A percentile compares a stretch with the other conserved stretches of the same genome.
These are phyloP conservation scores for Hapalemur alaotrensis DNA, from an alignment of 2,797 vertebrate genomes.

Conservation along the genomic window DNA sequence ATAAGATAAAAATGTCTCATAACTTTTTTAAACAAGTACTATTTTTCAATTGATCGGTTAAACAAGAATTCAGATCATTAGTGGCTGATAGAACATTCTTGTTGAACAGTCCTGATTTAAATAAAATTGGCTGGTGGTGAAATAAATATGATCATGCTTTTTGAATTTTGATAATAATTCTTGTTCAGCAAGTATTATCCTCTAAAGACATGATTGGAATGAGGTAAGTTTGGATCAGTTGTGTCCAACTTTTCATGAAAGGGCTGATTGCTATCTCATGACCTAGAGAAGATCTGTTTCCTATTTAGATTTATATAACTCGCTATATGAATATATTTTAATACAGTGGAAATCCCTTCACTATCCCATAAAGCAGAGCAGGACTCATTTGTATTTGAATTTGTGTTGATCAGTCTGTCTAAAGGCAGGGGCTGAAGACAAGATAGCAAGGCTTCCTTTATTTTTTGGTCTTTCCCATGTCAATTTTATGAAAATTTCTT, in stretches of 20 bases:
- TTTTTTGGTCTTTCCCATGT: background rate
- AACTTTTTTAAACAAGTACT: background rate
- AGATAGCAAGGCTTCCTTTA: background rate
- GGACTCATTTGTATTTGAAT: background rate
- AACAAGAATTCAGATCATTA: background rate
- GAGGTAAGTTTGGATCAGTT: background rate
- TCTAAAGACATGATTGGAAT: background rate
- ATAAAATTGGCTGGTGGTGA: background rate
- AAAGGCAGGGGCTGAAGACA: background rate
- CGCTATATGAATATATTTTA: slow-evolving; percentile 25
- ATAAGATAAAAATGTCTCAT: background rate
- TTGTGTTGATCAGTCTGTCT: background rate
- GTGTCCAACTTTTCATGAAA: background rate
- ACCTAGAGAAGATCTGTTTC: background rate
- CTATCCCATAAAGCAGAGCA: background rate
- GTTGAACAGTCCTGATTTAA: background rate
- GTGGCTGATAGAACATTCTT: background rate
- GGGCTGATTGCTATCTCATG: background rate
- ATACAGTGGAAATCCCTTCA: background rate
- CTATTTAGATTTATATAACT: background rate
- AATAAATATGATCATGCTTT: background rate
- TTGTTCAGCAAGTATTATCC: background rate
- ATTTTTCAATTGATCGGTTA: background rate
- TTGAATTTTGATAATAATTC: slow-evolving; percentile 27
- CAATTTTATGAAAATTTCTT: background rate